Base-by-base conservation (phyloP, 2,113 vertebrate genomes). In the Copsychus sechellarum region DNA sequence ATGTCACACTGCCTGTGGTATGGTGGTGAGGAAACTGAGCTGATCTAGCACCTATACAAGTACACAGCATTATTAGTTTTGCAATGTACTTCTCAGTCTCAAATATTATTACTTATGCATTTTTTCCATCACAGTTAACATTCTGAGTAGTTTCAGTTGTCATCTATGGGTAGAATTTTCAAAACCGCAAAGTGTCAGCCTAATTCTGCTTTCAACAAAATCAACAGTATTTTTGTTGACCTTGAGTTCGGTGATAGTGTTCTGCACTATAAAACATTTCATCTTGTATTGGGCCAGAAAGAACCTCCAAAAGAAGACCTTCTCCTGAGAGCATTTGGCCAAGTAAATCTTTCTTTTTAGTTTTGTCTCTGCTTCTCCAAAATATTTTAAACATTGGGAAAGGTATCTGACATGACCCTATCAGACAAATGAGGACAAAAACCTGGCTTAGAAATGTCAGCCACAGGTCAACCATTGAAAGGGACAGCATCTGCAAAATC, bases 41-140 rank as follows among this genome's bases (percentile, higher is more conserved):
- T 78, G 23, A 31, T 86, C 58, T 16, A 3, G 42, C 56, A 70
- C 60, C 51, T 86, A 34, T 45, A 34, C 9, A 62, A 83, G 54
- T 42, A 73, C 26, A 42, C 2, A 0, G 8, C 54, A 38, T 83
- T 73, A 77, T 24, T 54, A 81, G 33, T 40, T 66, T 48, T 81
- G 53, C 58, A 34, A 71, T 78, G 21, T 42, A 88, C 83, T 51
- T 73, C 60, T 43, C 19, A 28, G 72, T 67, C 88, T 92, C 72
- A 88, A 58, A 51, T 92, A 57, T 53, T 76, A 53, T 58, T 72
- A 74, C 69, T 89, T 87, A 81, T 17, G n/a, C 21, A 40, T 69
- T 91, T 94, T 95, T 97, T 93, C 91, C 88, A 78, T 74, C 72
- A 70, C 86, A 88, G 86, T 70, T 88, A 78, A 62, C 81, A 66